Evolutionary conservation across 2,797 vertebrate species (phyloP).

Genomic region (Sebastes paucispinis): DNA sequence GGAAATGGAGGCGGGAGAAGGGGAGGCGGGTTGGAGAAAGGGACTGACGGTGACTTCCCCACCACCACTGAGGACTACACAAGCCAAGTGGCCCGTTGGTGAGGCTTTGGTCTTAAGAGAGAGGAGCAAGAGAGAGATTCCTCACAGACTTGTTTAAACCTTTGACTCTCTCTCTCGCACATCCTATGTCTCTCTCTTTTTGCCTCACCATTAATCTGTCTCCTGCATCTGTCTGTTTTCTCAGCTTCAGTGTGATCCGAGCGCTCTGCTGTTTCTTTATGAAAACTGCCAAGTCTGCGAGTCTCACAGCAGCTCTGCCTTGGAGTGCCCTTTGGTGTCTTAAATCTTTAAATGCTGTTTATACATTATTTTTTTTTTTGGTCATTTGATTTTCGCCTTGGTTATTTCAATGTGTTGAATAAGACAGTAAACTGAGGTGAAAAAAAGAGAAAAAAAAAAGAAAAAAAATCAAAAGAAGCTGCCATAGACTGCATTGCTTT

Average conservation of each 20-base stretch:
- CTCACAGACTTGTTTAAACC: conserved; percentile 44
- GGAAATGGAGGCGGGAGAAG: conserved; percentile 62
- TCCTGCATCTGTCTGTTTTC: conserved; percentile 64
- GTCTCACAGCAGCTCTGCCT: conserved; percentile 76
- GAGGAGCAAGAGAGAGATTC: conserved; percentile 39
- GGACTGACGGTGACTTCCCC: conserved; percentile 67
- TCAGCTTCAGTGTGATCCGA: conserved; percentile 73
- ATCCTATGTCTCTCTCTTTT: conserved; percentile 31
- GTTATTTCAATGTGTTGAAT: conserved; percentile 58
- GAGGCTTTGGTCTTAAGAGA: conserved; percentile 65
- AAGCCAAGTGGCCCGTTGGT: conserved; percentile 96
- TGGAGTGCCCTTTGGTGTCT: conserved; percentile 79
- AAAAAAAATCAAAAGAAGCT: conserved; percentile 34
- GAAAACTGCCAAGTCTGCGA: conserved; percentile 74
- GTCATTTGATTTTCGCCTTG: conserved; percentile 55
- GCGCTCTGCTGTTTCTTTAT: conserved; percentile 69
- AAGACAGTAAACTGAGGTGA: conserved; percentile 32
- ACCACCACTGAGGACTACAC: conserved; percentile 95
- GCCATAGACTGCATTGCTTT: conserved; percentile 42
- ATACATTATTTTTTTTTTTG: conserved; percentile 34
- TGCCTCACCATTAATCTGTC: conserved; percentile 60
- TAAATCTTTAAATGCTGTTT: conserved; percentile 73
- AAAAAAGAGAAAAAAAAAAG: background rate
- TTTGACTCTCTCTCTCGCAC: conserved; percentile 48
- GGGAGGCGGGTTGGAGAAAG: conserved; percentile 48